Base-by-base conservation (phyloP, 2,113 vertebrate species). In the Thalassarche chlororhynchos region DNA sequence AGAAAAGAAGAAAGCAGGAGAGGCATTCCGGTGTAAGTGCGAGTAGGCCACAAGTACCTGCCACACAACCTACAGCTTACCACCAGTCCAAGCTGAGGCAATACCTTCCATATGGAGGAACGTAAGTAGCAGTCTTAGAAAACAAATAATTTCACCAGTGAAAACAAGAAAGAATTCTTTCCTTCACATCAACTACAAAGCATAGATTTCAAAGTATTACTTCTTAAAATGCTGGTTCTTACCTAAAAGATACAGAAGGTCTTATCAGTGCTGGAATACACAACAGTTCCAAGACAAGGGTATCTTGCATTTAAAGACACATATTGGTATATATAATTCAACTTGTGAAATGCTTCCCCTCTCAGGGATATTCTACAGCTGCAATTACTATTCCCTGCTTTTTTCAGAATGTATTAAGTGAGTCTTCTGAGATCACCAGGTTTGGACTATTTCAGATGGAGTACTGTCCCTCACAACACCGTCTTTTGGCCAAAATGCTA, bases 241-340 rank as follows among this genome's bases (percentile, higher is more conserved):
- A 57, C 32, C 42, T 44, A 51, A 57, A 61, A 76, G 82, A 62
- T 2, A 23, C 4, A 69, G 36, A 82, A 17, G 5, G 7, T 16
- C 36, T 69, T 17, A 32, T 2, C 12, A 46, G 25, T 28, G 78
- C 65, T 64, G 60, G 42, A 93, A 68, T 2, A 54, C 2, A 40
- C 28, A 54, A 9, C 40, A 44, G 46, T 12, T 23, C 8, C 9
- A 61, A 91, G 14, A 58, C 19, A 69, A 21, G 31, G 40, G 16
- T 18, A 72, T 25, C 55, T 8, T 24, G 36, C 46, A 57, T 52
- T 46, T 66, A 28, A 65, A 64, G 54, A 81, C 55, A 44, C 17
- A 54, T 28, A 44, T 2, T 14, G 16, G 6, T 29, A 6, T 3
- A 31, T 5, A 0, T 7, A 52, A 80, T 11, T 42, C 29, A 49